A percentile compares a stretch with the other conserved stretches of the same genome.
Conservation (phyloP, 1,140 invertebrate genomes). For the Drosophila repletoides region DNA sequence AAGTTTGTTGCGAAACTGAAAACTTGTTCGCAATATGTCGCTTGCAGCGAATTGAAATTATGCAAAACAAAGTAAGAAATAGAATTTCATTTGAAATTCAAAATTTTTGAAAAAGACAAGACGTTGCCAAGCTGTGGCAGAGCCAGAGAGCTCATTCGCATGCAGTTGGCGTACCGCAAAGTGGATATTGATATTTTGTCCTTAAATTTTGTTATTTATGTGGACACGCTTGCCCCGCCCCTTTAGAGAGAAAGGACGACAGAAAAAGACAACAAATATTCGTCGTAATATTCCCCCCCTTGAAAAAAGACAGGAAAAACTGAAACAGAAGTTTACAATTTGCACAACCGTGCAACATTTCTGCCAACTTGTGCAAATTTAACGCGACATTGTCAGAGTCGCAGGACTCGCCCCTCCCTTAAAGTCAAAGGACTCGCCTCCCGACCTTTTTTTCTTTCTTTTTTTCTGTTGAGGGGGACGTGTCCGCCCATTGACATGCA, state of each 20-base stretch:
- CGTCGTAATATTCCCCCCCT: background rate
- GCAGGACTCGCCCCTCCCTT: background rate
- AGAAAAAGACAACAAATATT: slow-evolving; percentile 1
- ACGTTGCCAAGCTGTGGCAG: slow-evolving; percentile 37
- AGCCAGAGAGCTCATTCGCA: slow-evolving; percentile 59
- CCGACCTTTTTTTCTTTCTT: slow-evolving; percentile 3
- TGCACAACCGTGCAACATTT: slow-evolving; percentile 50
- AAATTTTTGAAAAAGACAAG: slow-evolving; percentile 35
- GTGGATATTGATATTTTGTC: slow-evolving; percentile 81
- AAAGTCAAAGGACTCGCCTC: slow-evolving; percentile 12
- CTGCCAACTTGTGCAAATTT: slow-evolving; percentile 71
- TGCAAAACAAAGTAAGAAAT: slow-evolving; percentile 77
- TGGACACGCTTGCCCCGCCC: slow-evolving; percentile 33
- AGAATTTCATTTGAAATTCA: slow-evolving; percentile 74
- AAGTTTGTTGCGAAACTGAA: slow-evolving; percentile 9
- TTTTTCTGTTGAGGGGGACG: slow-evolving; percentile 24
- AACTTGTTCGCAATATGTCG: slow-evolving; percentile 65
- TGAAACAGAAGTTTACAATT: slow-evolving; percentile 72
- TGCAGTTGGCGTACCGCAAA: slow-evolving; percentile 70
- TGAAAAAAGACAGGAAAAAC: too few species aligned
- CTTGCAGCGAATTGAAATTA: slow-evolving; percentile 64
- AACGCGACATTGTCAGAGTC: slow-evolving; percentile 64
- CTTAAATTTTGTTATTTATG: slow-evolving; percentile 81
- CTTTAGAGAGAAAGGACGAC: slow-evolving; percentile 3
- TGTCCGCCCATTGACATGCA: slow-evolving; percentile 64